phyloP scores from a whole-genome alignment of 2,888 invertebrate species.

The Tipula lateralis region DNA sequence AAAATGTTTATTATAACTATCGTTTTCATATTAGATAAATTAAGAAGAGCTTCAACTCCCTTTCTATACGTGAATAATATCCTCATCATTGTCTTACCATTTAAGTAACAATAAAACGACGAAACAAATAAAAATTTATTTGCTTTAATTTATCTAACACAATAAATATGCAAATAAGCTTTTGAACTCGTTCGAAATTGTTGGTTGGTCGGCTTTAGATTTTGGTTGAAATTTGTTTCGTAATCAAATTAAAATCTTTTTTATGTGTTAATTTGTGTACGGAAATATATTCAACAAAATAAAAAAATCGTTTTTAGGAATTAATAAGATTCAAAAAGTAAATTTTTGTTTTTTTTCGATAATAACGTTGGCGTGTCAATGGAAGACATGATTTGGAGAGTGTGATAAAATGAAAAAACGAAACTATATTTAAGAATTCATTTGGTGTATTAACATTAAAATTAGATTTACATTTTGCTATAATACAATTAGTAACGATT shows the following conservation, averaged over 20 bases:
- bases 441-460: background rate
- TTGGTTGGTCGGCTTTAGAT: background rate
- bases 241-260: background rate
- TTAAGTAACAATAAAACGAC: background rate
- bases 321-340: background rate
- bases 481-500: background rate
- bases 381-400: background rate
- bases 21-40: background rate
- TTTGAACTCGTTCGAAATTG: background rate
- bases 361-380: background rate
- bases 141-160: background rate
- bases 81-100: slow-evolving; percentile 9
- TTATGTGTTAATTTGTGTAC: slow-evolving; percentile 14
- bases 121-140: background rate
- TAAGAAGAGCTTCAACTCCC: background rate
- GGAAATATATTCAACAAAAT: background rate
- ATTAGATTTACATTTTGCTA: background rate
- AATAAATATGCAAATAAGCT: background rate
- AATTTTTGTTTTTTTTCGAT: background rate
- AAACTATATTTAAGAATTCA: background rate
- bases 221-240: background rate
- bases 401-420: background rate
- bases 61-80: background rate
- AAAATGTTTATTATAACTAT: background rate
- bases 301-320: background rate